phyloP scores from a whole-genome alignment of 2,888 invertebrate species.

The Xylocampa areola region DNA sequence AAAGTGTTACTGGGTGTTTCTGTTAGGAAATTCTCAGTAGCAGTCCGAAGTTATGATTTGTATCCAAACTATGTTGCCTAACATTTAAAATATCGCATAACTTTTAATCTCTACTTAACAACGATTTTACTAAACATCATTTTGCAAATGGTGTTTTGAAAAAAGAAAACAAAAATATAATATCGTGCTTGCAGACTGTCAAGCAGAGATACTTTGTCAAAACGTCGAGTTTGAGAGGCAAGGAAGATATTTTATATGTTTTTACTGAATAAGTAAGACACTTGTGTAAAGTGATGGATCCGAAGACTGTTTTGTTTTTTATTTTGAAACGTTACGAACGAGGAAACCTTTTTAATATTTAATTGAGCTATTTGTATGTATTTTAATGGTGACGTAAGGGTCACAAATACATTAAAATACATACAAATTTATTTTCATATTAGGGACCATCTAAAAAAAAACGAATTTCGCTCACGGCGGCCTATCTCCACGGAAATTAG shows the following conservation, averaged over 20 bases:
- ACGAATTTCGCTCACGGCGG: too few species aligned
- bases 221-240: background rate
- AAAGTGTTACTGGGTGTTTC: too few species aligned
- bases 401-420: too few species aligned
- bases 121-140: background rate
- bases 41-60: too few species aligned
- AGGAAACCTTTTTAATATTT: background rate
- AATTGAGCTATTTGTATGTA: background rate
- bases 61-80: too few species aligned
- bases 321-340: background rate
- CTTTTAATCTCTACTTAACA: too few species aligned
- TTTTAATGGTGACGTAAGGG: too few species aligned
- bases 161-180: conserved; percentile 3
- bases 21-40: too few species aligned
- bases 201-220: conserved; percentile 16
- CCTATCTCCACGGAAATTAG: too few species aligned
- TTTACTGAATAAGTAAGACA: background rate
- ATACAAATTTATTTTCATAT: too few species aligned
- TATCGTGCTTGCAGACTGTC: background rate
- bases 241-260: conserved; percentile 2
- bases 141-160: background rate
- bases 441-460: too few species aligned
- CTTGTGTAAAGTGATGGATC: conserved; percentile 14
- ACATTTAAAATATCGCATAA: too few species aligned
- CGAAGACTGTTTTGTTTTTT: background rate